Conservation (phyloP, 2,888 invertebrate species). For the Altica lythri region DNA sequence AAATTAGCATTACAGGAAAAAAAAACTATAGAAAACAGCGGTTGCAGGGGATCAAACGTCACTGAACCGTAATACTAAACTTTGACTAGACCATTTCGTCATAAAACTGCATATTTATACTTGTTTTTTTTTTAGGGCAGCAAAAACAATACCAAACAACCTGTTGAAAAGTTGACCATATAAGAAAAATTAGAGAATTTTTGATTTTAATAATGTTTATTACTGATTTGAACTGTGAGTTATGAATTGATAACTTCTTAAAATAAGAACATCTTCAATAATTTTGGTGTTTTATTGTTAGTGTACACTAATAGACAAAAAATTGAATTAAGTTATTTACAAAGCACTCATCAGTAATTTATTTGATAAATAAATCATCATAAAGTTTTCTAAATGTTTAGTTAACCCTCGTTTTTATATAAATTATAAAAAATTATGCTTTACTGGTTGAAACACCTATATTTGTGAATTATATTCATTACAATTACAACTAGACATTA, state of each 20-base stretch:
- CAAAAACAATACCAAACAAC: constrained; percentile 52
- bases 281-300: constrained; percentile 16
- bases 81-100: too few relatives aligned
- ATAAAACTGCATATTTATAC: too few relatives aligned
- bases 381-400: too few relatives aligned
- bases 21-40: too few relatives aligned
- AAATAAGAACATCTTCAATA: constrained; percentile 19
- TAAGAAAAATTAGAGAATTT: constrained; percentile 22
- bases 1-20: too few relatives aligned
- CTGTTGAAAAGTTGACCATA: constrained; percentile 53
- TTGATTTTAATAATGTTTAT: constrained; percentile 19
- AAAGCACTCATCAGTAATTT: too few relatives aligned
- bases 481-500: constrained; percentile 27
- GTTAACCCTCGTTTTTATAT: neutral
- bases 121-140: constrained; percentile 48
- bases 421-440: constrained; percentile 7
- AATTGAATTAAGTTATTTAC: too few relatives aligned
- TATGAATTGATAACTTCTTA: constrained; percentile 12
- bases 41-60: too few relatives aligned
- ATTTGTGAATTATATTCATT: constrained; percentile 28
- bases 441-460: constrained; percentile 25
- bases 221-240: neutral
- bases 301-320: too few relatives aligned
- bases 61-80: too few relatives aligned
- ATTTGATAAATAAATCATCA: too few relatives aligned